Percentiles rank a stretch among this genome's conserved stretches.
These are phyloP conservation scores for Chiridota heheva DNA, from an alignment of 35 echinoderm and acorn worm genomes.

Conservation along the genomic window DNA sequence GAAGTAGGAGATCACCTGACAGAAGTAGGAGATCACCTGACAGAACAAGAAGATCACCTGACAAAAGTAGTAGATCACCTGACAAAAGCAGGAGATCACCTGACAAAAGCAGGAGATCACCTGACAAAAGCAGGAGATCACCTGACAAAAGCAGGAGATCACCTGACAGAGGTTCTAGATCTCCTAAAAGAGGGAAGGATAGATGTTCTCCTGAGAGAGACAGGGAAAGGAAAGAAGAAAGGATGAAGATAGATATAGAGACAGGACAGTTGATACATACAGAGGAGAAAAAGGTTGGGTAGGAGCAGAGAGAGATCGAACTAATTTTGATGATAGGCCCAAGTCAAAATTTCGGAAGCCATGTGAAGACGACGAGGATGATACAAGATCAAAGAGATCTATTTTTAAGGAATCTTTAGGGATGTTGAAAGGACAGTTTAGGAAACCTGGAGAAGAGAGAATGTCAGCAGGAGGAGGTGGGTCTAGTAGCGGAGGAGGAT, in stretches of 20 bases:
- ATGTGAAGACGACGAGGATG: background rate
- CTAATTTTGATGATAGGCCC: background rate
- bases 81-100: too few species aligned
- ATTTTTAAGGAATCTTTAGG: slow-evolving; percentile 28
- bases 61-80: too few species aligned
- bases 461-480: background rate
- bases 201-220: slow-evolving; percentile 4
- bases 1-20: too few species aligned
- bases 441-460: slow-evolving; percentile 70
- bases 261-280: slow-evolving; percentile 39
- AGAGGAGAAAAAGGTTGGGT: slow-evolving; percentile 9
- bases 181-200: background rate
- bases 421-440: slow-evolving; percentile 51
- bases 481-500: background rate
- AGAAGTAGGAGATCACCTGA: too few species aligned
- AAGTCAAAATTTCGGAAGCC: background rate
- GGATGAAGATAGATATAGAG: slow-evolving; percentile 9
- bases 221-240: slow-evolving; percentile 40
- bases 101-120: too few species aligned
- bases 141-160: too few species aligned
- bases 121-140: too few species aligned
- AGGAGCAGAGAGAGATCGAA: slow-evolving; percentile 34
- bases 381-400: background rate
- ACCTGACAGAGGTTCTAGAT: too few species aligned
- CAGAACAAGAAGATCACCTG: too few species aligned